Base-by-base conservation (phyloP, 2,113 vertebrate genomes). In the Anoplopoma fimbria region DNA sequence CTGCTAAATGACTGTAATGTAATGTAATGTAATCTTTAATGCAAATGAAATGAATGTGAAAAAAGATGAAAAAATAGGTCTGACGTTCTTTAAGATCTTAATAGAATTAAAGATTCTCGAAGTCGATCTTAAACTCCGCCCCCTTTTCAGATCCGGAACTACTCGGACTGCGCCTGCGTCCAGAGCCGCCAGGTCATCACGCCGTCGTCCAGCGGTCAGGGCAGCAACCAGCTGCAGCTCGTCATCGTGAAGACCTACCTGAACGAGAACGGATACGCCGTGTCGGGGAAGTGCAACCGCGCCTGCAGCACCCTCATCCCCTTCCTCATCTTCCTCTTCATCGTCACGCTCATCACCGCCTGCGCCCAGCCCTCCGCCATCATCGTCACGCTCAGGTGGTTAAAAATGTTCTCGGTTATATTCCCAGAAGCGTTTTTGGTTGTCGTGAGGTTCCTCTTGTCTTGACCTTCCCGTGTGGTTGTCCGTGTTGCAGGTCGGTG, bases 181-280 rank as follows among this genome's bases (percentile, higher is more conserved):
- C 98, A 99, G 94, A 99, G 98, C 58, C 96, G 97, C 0, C 98
- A 99, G 93, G 98, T 99, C 81, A 99, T 99, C 93, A 98, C 97
- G 0, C 97, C 98, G 0, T 96, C 98, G 0, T 97, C 97, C 0
- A 93, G 95, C 75, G 96, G 97, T 0, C 97, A 96, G 91, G 97
- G 96, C 62, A 92, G 95, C 79, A 96, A 97, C 47, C 98, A 98
- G 91, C 96, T 99, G 57, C 97, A 96, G 23, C 95, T 99, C 63
- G 98, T 99, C 62, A 99, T 99, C 15, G 98, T 99, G 38, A 99
- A 99, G 87, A 99, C 98, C 0, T 99, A 99, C 92, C 96, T 99
- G 92, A 97, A 99, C 0, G 97, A 99, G 94, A 99, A 99, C 0
- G 98, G 98, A 83, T 97, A 97, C 0, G 98, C 98, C 0, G 91